phyloP scores from a whole-genome alignment of 2,888 invertebrate genomes.

The Spatulosminthurus flaviceps region DNA sequence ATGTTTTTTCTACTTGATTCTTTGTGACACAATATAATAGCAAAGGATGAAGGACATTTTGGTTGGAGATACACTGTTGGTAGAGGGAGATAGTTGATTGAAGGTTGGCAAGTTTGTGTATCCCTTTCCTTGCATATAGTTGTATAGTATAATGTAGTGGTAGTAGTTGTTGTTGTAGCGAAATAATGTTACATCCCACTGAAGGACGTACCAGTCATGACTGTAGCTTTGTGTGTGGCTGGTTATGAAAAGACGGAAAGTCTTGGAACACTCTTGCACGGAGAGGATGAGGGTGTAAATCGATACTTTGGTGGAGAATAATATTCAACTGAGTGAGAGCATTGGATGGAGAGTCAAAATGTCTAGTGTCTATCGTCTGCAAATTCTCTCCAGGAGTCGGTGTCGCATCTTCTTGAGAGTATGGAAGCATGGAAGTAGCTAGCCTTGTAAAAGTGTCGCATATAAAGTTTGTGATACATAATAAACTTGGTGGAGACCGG shows the following conservation, averaged over 20 bases:
- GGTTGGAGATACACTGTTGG: not conserved
- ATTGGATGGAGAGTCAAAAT: slow-evolving; percentile 36
- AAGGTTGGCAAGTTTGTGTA: not conserved
- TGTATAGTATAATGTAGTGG: too few species aligned
- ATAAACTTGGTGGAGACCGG: too few species aligned
- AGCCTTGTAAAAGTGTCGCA: not conserved
- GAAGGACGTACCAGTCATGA: slow-evolving; percentile 11
- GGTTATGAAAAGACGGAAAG: slow-evolving; percentile 8
- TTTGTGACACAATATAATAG: too few species aligned
- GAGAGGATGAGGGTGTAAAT: slow-evolving; percentile 43
- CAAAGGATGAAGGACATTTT: too few species aligned
- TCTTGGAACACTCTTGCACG: slow-evolving; percentile 12
- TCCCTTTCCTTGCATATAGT: too few species aligned
- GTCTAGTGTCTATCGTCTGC: slow-evolving; percentile 33
- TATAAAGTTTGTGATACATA: too few species aligned
- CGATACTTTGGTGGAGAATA: slow-evolving; percentile 50
- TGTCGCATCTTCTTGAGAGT: slow-evolving; percentile 10
- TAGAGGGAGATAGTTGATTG: not conserved
- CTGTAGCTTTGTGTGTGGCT: not conserved
- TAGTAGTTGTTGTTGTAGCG: not conserved
- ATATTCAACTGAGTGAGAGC: slow-evolving; percentile 26
- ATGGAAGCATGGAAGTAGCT: not conserved
- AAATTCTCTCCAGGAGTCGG: slow-evolving; percentile 32
- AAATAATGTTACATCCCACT: slow-evolving; percentile 15
- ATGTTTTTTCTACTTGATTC: too few species aligned